Percentiles rank a stretch among this genome's conserved stretches.
Evolutionary conservation across 1,140 invertebrate genomes (phyloP).

Genomic region (Drosophila triauraria): DNA sequence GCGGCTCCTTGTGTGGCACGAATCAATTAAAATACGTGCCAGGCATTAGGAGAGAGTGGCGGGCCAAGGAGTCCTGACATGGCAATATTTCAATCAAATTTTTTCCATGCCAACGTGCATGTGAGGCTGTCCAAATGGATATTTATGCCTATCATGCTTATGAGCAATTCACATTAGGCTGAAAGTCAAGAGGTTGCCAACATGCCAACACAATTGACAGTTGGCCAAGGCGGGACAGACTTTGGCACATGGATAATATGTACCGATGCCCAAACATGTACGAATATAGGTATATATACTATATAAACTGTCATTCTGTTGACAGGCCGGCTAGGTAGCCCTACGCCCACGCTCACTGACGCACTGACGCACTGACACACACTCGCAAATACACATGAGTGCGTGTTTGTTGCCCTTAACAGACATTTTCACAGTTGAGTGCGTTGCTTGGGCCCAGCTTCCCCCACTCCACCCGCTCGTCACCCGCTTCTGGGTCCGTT

Average conservation of each 20-base stretch:
- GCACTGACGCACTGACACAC: conserved; percentile 46
- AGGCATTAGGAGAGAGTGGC: conserved; percentile 63
- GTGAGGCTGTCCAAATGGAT: conserved; percentile 41
- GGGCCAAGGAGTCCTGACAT: conserved; percentile 45
- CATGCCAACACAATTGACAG: conserved; percentile 83
- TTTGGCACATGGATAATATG: conserved; percentile 28
- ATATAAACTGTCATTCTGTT: conserved; percentile 81
- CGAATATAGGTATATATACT: conserved; percentile 47
- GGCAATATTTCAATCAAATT: conserved; percentile 67
- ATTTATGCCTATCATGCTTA: conserved; percentile 77
- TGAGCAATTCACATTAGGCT: conserved; percentile 76
- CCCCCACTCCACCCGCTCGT: background rate
- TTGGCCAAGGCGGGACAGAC: conserved; percentile 60
- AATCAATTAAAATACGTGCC: conserved; percentile 83
- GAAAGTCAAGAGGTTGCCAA: conserved; percentile 81
- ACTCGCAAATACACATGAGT: conserved; percentile 61
- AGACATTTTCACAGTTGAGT: conserved; percentile 84
- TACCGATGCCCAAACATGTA: conserved; percentile 18
- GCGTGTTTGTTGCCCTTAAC: conserved; percentile 75
- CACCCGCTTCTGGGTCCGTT: background rate
- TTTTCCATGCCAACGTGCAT: conserved; percentile 20
- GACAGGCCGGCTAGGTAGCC: conserved; percentile 78
- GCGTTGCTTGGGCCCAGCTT: conserved; percentile 71
- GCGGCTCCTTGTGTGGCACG: conserved; percentile 60
- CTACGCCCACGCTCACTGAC: background rate